Conservation (phyloP, 2,113 vertebrate genomes). For the Panurus biarmicus region DNA sequence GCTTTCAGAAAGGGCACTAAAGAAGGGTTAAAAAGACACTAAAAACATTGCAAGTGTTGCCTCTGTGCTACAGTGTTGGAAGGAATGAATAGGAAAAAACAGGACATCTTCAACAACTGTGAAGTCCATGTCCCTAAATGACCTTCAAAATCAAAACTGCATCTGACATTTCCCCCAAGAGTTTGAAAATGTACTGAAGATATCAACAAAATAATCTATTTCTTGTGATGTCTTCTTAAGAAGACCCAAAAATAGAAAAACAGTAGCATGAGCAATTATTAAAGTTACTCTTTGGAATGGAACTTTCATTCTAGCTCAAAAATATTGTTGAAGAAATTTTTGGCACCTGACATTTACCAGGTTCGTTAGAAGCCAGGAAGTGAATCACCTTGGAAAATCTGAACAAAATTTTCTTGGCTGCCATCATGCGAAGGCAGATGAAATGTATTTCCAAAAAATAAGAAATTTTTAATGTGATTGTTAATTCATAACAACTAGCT, state of each 20-base stretch:
- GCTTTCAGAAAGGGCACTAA: neutral
- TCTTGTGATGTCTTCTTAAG: neutral
- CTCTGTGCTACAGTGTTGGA: neutral
- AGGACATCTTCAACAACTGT: neutral
- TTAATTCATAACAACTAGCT: neutral
- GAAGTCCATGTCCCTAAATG: neutral
- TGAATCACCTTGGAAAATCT: slow-evolving; percentile 31
- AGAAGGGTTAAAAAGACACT: neutral
- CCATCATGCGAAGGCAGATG: neutral
- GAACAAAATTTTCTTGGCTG: slow-evolving; percentile 14
- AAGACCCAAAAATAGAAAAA: neutral
- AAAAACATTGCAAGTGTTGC: neutral
- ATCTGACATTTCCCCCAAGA: neutral
- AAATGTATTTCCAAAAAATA: neutral
- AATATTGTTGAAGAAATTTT: neutral
- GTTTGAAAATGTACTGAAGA: neutral
- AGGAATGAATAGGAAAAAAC: neutral
- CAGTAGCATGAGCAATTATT: neutral
- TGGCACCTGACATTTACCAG: neutral
- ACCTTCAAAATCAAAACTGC: neutral
- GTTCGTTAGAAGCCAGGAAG: neutral
- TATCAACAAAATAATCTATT: neutral
- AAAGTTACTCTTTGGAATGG: neutral
- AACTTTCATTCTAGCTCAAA: neutral
- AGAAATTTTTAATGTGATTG: neutral